phyloP scores from a whole-genome alignment of 2,113 vertebrate species.

The Onychostoma macrolepis region DNA sequence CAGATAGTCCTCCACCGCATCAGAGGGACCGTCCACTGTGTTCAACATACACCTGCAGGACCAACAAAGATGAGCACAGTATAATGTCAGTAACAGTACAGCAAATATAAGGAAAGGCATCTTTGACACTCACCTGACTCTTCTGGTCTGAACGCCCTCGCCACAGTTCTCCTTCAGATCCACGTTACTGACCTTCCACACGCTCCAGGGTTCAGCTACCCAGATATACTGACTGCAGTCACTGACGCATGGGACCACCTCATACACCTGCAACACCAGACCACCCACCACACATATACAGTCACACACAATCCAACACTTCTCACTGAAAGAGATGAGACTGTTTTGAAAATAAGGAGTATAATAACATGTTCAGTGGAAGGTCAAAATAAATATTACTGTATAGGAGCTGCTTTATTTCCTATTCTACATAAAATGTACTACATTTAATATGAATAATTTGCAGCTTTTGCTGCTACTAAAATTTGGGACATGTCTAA shows the following conservation, averaged over 20 bases:
- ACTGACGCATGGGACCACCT: constrained; percentile 94
- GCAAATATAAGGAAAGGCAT: not conserved
- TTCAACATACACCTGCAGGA: constrained; percentile 94
- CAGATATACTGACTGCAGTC: constrained; percentile 95
- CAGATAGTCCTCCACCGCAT: constrained; percentile 93
- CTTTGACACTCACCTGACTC: constrained; percentile 85
- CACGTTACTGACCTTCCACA: constrained; percentile 95
- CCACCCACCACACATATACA: not conserved
- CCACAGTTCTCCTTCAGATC: constrained; percentile 93
- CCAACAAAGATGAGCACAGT: not conserved
- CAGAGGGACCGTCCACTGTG: constrained; percentile 92
- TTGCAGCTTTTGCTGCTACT: not conserved
- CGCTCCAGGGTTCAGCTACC: constrained; percentile 93
- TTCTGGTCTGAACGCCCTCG: constrained; percentile 92
- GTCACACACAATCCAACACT: not conserved
- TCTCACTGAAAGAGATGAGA: not conserved
- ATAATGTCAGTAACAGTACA: not conserved
- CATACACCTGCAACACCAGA: constrained; percentile 84
- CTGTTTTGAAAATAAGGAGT: not conserved
- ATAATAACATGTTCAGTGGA: not conserved
- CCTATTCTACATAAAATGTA: not conserved
- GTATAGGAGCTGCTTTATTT: not conserved
- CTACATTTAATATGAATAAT: not conserved
- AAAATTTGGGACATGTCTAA: not conserved
- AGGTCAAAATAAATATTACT: not conserved